phyloP scores from a whole-genome alignment of 2,888 invertebrate species.

The Ligdia adustata region DNA sequence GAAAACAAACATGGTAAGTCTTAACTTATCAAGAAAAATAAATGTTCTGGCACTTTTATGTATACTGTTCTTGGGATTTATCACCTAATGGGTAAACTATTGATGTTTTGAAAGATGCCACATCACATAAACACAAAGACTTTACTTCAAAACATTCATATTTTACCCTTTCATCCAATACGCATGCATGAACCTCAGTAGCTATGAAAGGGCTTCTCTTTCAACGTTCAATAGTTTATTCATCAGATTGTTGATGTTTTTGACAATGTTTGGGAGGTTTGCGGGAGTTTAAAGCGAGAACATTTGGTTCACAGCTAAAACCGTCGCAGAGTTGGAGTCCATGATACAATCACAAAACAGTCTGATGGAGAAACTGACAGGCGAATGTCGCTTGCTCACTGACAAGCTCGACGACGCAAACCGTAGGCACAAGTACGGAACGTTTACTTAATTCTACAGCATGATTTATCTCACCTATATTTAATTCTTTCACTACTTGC shows the following conservation, averaged over 20 bases:
- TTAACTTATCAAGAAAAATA: constrained; percentile 3
- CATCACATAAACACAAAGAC: constrained; percentile 31
- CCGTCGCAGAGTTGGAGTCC: constrained; percentile 94
- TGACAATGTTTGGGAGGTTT: constrained; percentile 33
- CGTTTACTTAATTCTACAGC: constrained; percentile 63
- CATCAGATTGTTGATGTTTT: constrained; percentile 83
- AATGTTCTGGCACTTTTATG: constrained; percentile 28
- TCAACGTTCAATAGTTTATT: constrained; percentile 86
- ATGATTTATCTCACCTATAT: constrained; percentile 49
- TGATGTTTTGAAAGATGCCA: constrained; percentile 77
- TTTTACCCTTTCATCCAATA: constrained; percentile 81
- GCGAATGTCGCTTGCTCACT: constrained; percentile 94
- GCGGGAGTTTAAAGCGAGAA: constrained; percentile 70
- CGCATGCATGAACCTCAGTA: constrained; percentile 72
- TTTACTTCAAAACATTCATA: constrained; percentile 79
- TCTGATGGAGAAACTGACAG: constrained; percentile 96
- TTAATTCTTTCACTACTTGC: constrained; percentile 39
- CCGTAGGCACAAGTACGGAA: constrained; percentile 93
- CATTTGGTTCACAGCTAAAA: constrained; percentile 89
- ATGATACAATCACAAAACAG: constrained; percentile 96
- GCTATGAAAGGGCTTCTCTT: constrained; percentile 75
- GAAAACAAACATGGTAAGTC: constrained; percentile 93
- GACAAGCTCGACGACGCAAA: constrained; percentile 95
- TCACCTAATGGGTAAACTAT: constrained; percentile 78
- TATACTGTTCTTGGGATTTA: constrained; percentile 25